Conservation (phyloP, 2,888 invertebrate species). For the Brachypalpus laphriformis region DNA sequence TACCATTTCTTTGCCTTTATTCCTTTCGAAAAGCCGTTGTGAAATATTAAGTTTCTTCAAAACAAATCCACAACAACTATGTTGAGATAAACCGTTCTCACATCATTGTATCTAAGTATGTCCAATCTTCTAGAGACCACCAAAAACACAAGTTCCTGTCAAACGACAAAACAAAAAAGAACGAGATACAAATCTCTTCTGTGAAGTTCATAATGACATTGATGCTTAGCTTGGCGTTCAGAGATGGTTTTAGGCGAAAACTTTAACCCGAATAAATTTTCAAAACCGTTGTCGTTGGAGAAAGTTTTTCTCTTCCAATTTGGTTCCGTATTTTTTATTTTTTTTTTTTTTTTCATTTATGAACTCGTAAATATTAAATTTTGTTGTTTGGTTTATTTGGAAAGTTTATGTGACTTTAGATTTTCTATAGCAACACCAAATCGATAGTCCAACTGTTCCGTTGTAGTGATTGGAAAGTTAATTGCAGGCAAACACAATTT, state of each 20-base stretch:
- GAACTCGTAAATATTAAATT: background rate
- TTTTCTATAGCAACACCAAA: background rate
- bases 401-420: background rate
- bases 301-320: slow-evolving; percentile 4
- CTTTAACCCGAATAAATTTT: slow-evolving; percentile 41
- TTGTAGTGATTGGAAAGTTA: background rate
- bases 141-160: slow-evolving; percentile 20
- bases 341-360: background rate
- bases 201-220: slow-evolving; percentile 38
- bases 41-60: background rate
- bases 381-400: background rate
- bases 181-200: slow-evolving; percentile 37
- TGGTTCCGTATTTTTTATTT: background rate
- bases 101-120: slow-evolving; percentile 12
- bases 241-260: slow-evolving; percentile 12
- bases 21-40: background rate
- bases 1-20: background rate
- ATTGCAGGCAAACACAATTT: background rate
- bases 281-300: slow-evolving; percentile 12
- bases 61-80: slow-evolving; percentile 15
- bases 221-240: slow-evolving; percentile 32
- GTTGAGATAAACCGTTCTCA: slow-evolving; percentile 6
- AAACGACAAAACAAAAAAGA: slow-evolving; percentile 1
- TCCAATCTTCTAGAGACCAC: background rate
- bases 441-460: background rate